Evolutionary conservation across 30 jellyfish, hydroid and myxozoan genomes (phyloP).

Genomic region (Aurelia coerulea): DNA sequence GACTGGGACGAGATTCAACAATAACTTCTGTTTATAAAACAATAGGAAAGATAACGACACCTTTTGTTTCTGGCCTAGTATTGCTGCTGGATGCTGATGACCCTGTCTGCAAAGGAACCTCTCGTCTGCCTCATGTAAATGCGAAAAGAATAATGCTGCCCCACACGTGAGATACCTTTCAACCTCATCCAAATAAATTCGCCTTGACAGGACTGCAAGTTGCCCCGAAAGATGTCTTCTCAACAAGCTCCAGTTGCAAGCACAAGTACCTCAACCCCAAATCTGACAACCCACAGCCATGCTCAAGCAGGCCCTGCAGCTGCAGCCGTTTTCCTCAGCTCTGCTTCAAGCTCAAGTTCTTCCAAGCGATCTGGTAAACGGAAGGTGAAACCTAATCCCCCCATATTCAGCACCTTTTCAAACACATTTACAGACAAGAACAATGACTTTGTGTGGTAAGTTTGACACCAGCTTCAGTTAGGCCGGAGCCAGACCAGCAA

Average conservation of each 20-base stretch:
- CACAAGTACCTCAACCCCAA: slow-evolving; percentile 19
- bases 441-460: slow-evolving; percentile 96
- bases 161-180: too few species aligned
- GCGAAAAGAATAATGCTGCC: too few species aligned
- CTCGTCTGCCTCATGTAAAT: too few species aligned
- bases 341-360: slow-evolving; percentile 40
- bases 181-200: too few species aligned
- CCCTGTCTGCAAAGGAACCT: too few species aligned
- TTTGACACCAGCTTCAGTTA: not conserved
- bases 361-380: slow-evolving; percentile 63
- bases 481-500: too few species aligned
- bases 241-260: slow-evolving; percentile 9
- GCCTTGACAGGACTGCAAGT: too few species aligned
- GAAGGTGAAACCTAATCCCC: slow-evolving; percentile 80
- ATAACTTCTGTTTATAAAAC: too few species aligned
- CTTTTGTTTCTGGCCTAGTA: too few species aligned
- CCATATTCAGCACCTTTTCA: slow-evolving; percentile 74
- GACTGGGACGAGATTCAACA: too few species aligned
- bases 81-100: too few species aligned
- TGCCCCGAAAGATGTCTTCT: slow-evolving; percentile 8
- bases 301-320: slow-evolving; percentile 56
- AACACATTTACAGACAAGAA: slow-evolving; percentile 83
- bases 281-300: slow-evolving; percentile 24
- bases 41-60: too few species aligned
- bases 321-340: slow-evolving; percentile 35